These are phyloP conservation scores for Stenchaetothrips biformis DNA, from an alignment of 2,888 invertebrate species.

Conservation along the genomic window DNA sequence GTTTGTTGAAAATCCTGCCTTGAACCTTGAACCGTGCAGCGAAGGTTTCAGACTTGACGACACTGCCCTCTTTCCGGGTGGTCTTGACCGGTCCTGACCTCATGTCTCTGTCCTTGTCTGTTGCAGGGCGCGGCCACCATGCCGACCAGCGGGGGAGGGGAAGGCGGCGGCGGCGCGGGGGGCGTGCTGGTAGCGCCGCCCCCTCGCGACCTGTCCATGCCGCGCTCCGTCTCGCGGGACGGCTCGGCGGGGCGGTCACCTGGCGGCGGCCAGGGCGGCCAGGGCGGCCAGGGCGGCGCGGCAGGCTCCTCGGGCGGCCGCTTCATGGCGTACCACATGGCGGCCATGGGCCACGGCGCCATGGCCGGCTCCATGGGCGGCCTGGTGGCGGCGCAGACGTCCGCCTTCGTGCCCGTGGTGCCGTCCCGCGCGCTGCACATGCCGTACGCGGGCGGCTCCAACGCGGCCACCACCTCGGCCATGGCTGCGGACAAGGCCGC, in stretches of 20 bases:
- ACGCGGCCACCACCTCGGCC: conserved; percentile 20
- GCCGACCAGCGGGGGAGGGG: conserved; percentile 21
- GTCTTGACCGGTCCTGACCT: conserved; percentile 44
- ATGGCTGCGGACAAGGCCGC: conserved; percentile 34
- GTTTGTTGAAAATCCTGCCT: conserved; percentile 45
- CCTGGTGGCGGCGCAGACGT: conserved; percentile 50
- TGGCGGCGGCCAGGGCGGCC: neutral
- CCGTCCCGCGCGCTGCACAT: conserved; percentile 71
- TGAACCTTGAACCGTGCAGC: conserved; percentile 37
- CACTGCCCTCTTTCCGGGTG: too few species aligned
- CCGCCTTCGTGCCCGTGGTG: conserved; percentile 83
- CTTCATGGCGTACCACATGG: conserved; percentile 22
- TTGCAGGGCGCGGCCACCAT: neutral
- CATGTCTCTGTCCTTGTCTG: conserved; percentile 32
- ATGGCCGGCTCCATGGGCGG: neutral
- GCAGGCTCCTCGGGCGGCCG: neutral
- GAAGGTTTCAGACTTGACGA: conserved; percentile 45
- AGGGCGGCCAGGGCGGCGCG: neutral
- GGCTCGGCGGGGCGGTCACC: conserved; percentile 4
- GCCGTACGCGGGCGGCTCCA: conserved; percentile 46
- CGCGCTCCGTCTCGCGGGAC: conserved; percentile 8
- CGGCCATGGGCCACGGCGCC: conserved; percentile 2
- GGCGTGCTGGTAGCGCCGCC: conserved; percentile 9
- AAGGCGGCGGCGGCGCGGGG: neutral
- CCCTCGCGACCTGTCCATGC: conserved; percentile 15